These are phyloP conservation scores for Cataglyphis cursor DNA, from an alignment of 2,888 invertebrate genomes.

Conservation along the genomic window DNA sequence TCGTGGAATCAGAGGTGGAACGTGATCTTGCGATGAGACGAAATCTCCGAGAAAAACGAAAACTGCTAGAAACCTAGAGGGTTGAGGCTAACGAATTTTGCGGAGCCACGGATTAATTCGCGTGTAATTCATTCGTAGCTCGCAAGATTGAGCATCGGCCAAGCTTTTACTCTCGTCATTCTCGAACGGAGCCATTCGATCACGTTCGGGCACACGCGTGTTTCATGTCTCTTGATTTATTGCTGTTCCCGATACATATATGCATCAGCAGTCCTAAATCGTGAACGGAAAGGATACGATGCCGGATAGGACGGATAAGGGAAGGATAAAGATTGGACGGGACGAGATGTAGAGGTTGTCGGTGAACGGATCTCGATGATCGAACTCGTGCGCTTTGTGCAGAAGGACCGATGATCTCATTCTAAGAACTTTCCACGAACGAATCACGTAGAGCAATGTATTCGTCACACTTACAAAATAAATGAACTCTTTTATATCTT, in stretches of 20 bases:
- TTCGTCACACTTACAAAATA: conserved; percentile 2
- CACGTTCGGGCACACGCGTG: conserved; percentile 34
- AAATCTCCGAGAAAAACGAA: neutral
- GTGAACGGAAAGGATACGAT: neutral
- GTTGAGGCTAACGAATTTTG: neutral
- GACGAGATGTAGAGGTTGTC: neutral
- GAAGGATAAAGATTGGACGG: neutral
- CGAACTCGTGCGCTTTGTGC: neutral
- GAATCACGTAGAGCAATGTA: neutral
- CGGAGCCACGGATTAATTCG: neutral
- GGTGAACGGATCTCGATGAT: neutral
- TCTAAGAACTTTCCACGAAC: neutral
- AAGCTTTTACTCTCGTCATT: conserved; percentile 19
- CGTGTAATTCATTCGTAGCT: conserved; percentile 27
- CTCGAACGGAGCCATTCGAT: conserved; percentile 45
- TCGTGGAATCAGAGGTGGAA: neutral
- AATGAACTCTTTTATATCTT: neutral
- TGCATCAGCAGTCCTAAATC: conserved; percentile 33
- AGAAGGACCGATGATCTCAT: neutral
- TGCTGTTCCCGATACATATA: conserved; percentile 40
- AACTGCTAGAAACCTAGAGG: conserved; percentile 4
- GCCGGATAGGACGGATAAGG: neutral
- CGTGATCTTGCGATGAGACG: neutral
- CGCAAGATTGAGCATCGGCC: conserved; percentile 33
- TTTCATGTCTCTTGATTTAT: conserved; percentile 45